Percentiles rank a stretch among this genome's conserved stretches.
Conservation (phyloP, 2,888 invertebrate genomes). For the Ashinkailepas kermadecensis region DNA sequence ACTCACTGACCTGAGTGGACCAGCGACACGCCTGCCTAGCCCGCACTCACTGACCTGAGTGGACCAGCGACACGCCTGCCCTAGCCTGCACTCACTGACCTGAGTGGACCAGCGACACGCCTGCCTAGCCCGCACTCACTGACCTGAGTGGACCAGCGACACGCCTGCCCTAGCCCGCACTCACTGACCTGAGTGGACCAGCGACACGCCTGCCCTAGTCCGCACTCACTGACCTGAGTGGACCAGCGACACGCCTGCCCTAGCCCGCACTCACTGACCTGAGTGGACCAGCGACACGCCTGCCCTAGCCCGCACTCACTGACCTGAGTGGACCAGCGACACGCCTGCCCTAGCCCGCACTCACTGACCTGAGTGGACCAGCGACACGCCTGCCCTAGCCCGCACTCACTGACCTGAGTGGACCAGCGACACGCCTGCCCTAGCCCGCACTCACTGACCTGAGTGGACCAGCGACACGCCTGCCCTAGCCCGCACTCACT, state of each 20-base stretch:
- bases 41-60: neutral
- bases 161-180: too few relatives aligned
- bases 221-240: neutral
- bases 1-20: neutral
- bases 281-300: too few relatives aligned
- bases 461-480: too few relatives aligned
- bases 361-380: neutral
- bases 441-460: neutral
- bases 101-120: neutral
- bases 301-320: neutral
- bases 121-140: neutral
- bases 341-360: too few relatives aligned
- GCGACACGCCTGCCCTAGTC: too few relatives aligned
- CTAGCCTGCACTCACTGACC: neutral
- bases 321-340: neutral
- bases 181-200: neutral
- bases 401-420: neutral
- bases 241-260: too few relatives aligned
- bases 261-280: neutral
- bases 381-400: too few relatives aligned
- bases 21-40: too few relatives aligned
- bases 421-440: too few relatives aligned
- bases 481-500: neutral
- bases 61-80: too few relatives aligned
- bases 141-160: neutral